Evolutionary conservation across 2,888 invertebrate species (phyloP).

Genomic region (Seira musarum): DNA sequence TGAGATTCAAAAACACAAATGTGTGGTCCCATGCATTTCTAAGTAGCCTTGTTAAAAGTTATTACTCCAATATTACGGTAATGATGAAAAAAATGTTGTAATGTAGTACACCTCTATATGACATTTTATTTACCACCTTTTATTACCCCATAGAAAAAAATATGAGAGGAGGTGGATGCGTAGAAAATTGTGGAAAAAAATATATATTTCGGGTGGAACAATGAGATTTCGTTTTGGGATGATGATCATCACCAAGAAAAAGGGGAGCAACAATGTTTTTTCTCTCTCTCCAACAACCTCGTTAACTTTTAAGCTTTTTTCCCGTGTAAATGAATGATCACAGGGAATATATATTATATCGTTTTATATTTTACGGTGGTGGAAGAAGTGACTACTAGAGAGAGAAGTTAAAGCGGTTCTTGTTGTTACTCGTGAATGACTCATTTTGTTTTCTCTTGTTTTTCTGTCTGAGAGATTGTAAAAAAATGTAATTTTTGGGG

Average conservation of each 20-base stretch:
- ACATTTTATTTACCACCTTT: neutral
- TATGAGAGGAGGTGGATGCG: neutral
- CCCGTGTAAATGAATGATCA: neutral
- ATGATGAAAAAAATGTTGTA: too few species aligned
- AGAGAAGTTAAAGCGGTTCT: neutral
- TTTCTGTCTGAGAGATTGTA: too few species aligned
- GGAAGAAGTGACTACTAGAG: neutral
- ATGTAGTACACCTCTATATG: neutral
- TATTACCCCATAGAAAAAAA: neutral
- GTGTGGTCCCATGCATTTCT: constrained; percentile 33
- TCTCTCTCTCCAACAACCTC: too few species aligned
- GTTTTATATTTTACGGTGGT: too few species aligned
- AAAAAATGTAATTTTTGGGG: neutral
- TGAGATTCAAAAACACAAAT: too few species aligned
- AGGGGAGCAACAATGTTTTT: neutral
- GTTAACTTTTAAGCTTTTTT: neutral
- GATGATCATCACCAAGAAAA: too few species aligned
- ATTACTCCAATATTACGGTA: constrained; percentile 1
- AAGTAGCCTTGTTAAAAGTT: constrained; percentile 26
- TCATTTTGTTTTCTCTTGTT: too few species aligned
- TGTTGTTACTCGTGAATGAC: too few species aligned
- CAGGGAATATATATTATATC: too few species aligned
- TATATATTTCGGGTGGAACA: too few species aligned
- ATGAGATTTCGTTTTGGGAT: too few species aligned
- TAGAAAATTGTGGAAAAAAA: neutral